These are phyloP conservation scores for Limnodromus scolopaceus DNA, from an alignment of 2,797 vertebrate genomes.

Conservation along the genomic window DNA sequence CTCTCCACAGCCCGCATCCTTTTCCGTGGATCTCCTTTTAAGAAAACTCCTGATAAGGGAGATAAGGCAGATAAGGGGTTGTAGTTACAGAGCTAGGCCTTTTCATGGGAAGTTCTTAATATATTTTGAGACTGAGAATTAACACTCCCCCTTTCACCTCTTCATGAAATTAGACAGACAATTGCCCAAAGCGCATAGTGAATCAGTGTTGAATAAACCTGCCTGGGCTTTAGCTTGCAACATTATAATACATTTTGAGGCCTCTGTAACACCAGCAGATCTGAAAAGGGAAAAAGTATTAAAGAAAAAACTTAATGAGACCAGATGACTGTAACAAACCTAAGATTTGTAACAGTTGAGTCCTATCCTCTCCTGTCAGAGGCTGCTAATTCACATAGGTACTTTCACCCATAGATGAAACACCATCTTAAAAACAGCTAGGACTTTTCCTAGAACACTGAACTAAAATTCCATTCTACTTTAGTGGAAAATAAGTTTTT, in stretches of 20 bases:
- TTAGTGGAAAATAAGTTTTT: not conserved
- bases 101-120: slow-evolving; percentile 34
- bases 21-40: not conserved
- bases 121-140: slow-evolving; percentile 21
- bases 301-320: not conserved
- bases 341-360: not conserved
- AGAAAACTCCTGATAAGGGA: not conserved
- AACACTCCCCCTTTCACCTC: slow-evolving; percentile 31
- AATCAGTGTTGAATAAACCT: not conserved
- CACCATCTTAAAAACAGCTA: not conserved
- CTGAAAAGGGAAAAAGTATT: not conserved
- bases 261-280: not conserved
- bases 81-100: not conserved
- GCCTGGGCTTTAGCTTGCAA: not conserved
- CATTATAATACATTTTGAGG: not conserved
- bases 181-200: not conserved
- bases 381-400: not conserved
- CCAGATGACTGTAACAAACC: not conserved
- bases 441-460: not conserved
- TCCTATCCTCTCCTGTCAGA: not conserved
- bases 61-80: not conserved
- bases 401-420: not conserved
- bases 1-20: not conserved
- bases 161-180: not conserved
- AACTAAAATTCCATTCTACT: not conserved